Evolutionary conservation across 92 coral and sea anemone genomes (phyloP), one percentile per base, ranked within the genome.

Genomic region (Palythoa grandiflora): DNA sequence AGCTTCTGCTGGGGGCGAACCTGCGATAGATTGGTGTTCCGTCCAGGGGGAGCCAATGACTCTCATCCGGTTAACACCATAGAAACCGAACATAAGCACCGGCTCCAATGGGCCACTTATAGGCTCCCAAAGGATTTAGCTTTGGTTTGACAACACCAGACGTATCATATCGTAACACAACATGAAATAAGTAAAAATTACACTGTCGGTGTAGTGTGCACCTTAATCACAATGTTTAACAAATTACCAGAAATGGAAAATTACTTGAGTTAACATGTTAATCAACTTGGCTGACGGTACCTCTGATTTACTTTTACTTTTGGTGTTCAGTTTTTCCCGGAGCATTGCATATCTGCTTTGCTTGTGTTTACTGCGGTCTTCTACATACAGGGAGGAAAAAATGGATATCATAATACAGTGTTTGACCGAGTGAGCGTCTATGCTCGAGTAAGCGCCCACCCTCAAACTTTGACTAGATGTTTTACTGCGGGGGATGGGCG

Each of bases 271-370:
- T 48, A 75, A 12, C 39, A 79, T 57, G 17, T 9, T 10, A 16
- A 61, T 3, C 3, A 5, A 37, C 36, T 17, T 38, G 38, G 9
- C 14, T 21, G 6, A 16, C 57, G 17, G 17, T 57, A 79, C 84
- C 73, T 79, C 73, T n/a, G 17, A 9, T 9, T 79, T 66, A 17
- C 38, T 79, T 66, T 17, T n/a, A 51, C 39, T 79, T 60, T 79
- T 37, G 21, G 38, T 38, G 15, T 61, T 51, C 8, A 79, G 71
- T 61, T 79, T 79, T 19, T 79, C 72, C 53, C 52, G 60, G 38
- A 60, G 84, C 7, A 79, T 17, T 60, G 72, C 84, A 61, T 79
- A 79, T 60, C 84, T 61, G 16, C 84, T 79, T 20, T 61, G 73
- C 71, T 79, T 79, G 21, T 37, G 53, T 13, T 66, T 66, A 79